Percentiles rank a stretch among this genome's conserved stretches.
phyloP scores from a whole-genome alignment of 2,797 vertebrate species.

The Acipenser oxyrinchus region DNA sequence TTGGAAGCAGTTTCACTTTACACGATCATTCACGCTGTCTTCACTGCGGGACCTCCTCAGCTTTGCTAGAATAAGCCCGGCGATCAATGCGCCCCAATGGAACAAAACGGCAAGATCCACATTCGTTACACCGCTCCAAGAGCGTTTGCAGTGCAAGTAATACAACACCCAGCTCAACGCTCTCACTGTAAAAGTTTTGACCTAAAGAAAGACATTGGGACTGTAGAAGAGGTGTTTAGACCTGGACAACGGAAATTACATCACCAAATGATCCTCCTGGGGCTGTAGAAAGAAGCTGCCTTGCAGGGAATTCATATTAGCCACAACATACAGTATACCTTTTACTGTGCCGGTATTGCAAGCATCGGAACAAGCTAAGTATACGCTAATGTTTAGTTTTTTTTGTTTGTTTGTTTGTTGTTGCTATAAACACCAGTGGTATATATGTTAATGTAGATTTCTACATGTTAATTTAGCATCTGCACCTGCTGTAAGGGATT shows the following conservation, averaged over 20 bases:
- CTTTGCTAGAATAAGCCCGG: conserved; percentile 39
- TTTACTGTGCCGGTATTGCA: neutral
- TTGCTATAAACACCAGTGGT: too few species aligned
- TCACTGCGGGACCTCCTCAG: conserved; percentile 46
- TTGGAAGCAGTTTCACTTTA: conserved; percentile 45
- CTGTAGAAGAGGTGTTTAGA: conserved; percentile 51
- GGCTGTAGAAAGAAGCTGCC: conserved; percentile 18
- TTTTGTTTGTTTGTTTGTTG: too few species aligned
- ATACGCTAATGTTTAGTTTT: too few species aligned
- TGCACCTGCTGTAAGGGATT: too few species aligned
- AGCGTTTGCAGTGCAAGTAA: conserved; percentile 34
- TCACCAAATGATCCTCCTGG: conserved; percentile 46
- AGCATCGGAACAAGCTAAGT: too few species aligned
- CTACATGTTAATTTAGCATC: too few species aligned
- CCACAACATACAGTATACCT: neutral
- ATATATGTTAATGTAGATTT: too few species aligned
- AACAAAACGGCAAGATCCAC: conserved; percentile 34
- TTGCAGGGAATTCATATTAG: conserved; percentile 27
- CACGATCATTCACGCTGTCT: conserved; percentile 45
- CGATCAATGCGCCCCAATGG: conserved; percentile 41
- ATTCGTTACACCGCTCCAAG: conserved; percentile 39
- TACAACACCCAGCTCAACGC: conserved; percentile 54
- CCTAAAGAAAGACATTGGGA: conserved; percentile 25
- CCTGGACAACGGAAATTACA: conserved; percentile 64
- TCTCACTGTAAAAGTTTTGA: conserved; percentile 60